phyloP scores from a whole-genome alignment of 2,797 vertebrate genomes.

The Brachyrhaphis roseni region DNA sequence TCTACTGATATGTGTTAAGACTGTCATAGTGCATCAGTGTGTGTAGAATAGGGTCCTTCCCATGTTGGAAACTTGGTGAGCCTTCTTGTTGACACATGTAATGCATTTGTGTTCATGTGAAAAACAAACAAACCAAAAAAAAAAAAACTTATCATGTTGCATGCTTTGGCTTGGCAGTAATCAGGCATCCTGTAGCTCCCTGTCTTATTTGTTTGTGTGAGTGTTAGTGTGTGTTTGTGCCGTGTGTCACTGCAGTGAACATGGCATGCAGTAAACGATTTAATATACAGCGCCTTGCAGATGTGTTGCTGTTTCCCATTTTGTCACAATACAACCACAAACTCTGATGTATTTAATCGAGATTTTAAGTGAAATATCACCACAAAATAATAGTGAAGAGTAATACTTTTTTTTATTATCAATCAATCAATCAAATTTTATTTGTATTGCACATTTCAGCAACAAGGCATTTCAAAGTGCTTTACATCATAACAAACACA shows the following conservation, averaged over 20 bases:
- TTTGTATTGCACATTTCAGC: too few relatives aligned
- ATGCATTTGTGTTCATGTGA: conserved; percentile 79
- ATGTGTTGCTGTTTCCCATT: neutral
- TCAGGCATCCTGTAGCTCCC: conserved; percentile 64
- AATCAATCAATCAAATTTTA: too few relatives aligned
- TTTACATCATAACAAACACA: too few relatives aligned
- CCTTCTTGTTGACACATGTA: conserved; percentile 73
- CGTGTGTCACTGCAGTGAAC: conserved; percentile 37
- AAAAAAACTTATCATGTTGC: conserved; percentile 71
- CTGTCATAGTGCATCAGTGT: conserved; percentile 69
- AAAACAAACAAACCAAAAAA: conserved; percentile 59
- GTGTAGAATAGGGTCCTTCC: conserved; percentile 60
- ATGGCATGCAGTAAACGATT: conserved; percentile 19
- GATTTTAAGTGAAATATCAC: neutral
- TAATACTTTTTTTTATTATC: neutral
- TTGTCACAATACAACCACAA: neutral
- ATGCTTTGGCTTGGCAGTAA: conserved; percentile 79
- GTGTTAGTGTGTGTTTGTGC: conserved; percentile 42
- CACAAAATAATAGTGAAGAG: neutral
- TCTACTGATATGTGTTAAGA: conserved; percentile 58
- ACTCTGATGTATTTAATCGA: neutral
- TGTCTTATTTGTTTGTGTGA: conserved; percentile 54
- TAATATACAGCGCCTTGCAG: conserved; percentile 8
- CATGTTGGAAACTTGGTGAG: conserved; percentile 65
- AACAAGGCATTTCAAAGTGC: too few relatives aligned